Percentiles rank a stretch among this genome's conserved stretches.
Evolutionary conservation across 2,888 invertebrate genomes (phyloP).

Genomic region (Pseudococcus jackbeardsleyi): DNA sequence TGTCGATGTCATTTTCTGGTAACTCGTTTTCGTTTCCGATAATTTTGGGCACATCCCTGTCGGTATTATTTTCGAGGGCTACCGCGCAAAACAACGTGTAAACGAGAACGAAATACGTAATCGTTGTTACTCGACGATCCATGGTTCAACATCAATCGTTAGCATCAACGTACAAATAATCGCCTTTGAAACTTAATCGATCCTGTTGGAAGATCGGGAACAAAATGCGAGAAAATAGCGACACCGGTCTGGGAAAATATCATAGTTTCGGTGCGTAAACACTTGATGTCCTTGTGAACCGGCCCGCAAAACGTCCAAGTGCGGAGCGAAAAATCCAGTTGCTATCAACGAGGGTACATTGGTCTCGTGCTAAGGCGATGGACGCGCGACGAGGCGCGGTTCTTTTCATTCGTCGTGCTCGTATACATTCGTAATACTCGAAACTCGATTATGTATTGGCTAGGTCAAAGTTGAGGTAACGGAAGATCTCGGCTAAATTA

Average conservation of each 20-base stretch:
- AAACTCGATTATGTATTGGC: constrained; percentile 3
- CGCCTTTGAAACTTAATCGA: constrained; percentile 48
- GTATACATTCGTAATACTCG: background rate
- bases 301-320: constrained; percentile 54
- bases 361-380: constrained; percentile 19
- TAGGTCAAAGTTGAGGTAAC: constrained; percentile 62
- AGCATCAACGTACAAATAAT: constrained; percentile 6
- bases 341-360: constrained; percentile 42
- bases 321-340: constrained; percentile 54
- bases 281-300: constrained; percentile 61
- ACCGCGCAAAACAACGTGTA: constrained; percentile 52
- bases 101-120: constrained; percentile 40
- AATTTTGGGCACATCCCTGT: constrained; percentile 28
- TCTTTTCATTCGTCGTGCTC: background rate
- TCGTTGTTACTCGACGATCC: constrained; percentile 55
- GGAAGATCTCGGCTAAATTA: constrained; percentile 45
- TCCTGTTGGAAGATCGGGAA: constrained; percentile 45
- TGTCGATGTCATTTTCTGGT: background rate
- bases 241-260: constrained; percentile 42
- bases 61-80: constrained; percentile 40
- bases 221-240: constrained; percentile 47
- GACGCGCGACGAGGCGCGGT: background rate
- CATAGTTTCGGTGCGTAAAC: constrained; percentile 61
- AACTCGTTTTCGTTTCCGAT: constrained; percentile 40
- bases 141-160: constrained; percentile 51